Conservation (phyloP, 2,888 invertebrate species). For the Cerastoderma edule region DNA sequence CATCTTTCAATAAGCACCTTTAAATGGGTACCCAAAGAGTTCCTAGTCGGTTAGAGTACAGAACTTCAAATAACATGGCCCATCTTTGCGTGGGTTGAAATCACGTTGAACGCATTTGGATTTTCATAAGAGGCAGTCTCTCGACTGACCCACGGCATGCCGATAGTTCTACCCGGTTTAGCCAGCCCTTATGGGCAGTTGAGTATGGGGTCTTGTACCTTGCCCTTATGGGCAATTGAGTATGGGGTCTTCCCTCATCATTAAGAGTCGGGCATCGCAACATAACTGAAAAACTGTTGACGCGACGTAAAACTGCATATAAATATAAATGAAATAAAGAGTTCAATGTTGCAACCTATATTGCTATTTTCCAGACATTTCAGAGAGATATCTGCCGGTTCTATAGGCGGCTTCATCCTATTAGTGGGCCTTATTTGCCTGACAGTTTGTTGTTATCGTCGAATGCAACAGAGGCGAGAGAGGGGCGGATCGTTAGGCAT, state of each 20-base stretch:
- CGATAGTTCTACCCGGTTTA: too few species aligned
- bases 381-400: slow-evolving; percentile 12
- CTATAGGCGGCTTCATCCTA: slow-evolving; percentile 1
- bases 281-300: too few species aligned
- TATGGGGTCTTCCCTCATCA: not conserved
- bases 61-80: too few species aligned
- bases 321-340: too few species aligned
- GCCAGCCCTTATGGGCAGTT: not conserved
- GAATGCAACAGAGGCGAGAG: not conserved
- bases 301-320: not conserved
- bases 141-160: too few species aligned
- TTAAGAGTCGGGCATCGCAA: not conserved
- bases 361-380: slow-evolving; percentile 4
- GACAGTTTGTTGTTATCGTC: slow-evolving; percentile 12
- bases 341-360: too few species aligned
- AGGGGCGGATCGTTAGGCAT: not conserved
- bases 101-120: too few species aligned
- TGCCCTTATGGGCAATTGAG: not conserved
- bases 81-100: too few species aligned
- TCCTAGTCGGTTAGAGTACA: too few species aligned
- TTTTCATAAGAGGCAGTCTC: too few species aligned
- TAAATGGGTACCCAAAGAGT: too few species aligned
- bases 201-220: not conserved
- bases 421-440: not conserved
- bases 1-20: too few species aligned